These are phyloP conservation scores for Sylvia atricapilla DNA, from an alignment of 2,113 vertebrate genomes.

Conservation along the genomic window DNA sequence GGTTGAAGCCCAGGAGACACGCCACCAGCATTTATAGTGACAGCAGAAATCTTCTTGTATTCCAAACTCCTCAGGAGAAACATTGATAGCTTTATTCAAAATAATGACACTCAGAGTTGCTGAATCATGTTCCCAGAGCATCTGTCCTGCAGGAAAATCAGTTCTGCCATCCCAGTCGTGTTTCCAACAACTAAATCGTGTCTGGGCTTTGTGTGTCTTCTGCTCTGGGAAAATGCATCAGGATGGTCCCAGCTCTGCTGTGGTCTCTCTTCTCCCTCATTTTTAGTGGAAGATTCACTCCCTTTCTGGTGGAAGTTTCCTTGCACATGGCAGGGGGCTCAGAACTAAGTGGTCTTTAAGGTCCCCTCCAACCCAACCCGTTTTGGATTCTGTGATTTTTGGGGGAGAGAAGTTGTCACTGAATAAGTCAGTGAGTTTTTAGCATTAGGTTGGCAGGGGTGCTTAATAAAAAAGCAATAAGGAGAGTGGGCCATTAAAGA, in stretches of 20 bases:
- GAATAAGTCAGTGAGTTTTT: neutral
- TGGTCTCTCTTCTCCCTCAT: neutral
- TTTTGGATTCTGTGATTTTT: neutral
- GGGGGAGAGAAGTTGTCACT: neutral
- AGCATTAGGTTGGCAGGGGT: neutral
- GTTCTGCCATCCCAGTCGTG: fast-evolving
- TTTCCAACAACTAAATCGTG: neutral
- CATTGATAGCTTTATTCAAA: constrained; percentile 23
- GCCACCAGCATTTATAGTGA: neutral
- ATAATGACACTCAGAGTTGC: neutral
- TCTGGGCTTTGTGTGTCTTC: neutral
- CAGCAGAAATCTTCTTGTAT: constrained; percentile 19
- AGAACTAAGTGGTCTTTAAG: neutral
- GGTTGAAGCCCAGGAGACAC: constrained; percentile 22
- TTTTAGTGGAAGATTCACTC: neutral
- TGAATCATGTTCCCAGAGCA: neutral
- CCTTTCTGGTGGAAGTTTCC: neutral
- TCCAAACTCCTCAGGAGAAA: constrained; percentile 28
- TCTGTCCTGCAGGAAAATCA: neutral
- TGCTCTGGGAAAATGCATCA: neutral
- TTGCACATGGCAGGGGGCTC: neutral
- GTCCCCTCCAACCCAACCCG: neutral
- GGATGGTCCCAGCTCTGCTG: neutral
- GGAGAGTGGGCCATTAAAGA: neutral
- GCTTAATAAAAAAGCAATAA: neutral